A percentile compares a stretch with the other conserved stretches of the same genome.
Conservation (phyloP, 37 sponge, comb jelly and placozoan genomes). For the Theonella swinhoei region DNA sequence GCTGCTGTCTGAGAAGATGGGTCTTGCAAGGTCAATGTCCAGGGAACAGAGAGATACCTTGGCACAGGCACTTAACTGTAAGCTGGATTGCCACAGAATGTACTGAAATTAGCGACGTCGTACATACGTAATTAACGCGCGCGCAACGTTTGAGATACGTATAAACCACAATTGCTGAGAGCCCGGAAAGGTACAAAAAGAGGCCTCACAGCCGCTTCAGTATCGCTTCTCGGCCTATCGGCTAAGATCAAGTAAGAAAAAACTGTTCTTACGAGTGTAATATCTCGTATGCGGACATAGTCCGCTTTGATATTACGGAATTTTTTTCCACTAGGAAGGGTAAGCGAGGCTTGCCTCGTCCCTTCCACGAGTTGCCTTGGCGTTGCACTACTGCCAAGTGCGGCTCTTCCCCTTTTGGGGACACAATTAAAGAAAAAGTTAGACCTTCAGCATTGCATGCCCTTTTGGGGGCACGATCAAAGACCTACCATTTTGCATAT, state of each 20-base stretch:
- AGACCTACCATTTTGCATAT: too few species aligned
- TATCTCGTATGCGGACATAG: not conserved
- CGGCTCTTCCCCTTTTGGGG: conserved; percentile 32
- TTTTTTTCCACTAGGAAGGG: not conserved
- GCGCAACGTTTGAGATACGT: not conserved
- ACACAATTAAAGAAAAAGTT: too few species aligned
- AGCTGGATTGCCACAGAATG: too few species aligned
- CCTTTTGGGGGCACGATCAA: too few species aligned
- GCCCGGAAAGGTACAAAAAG: not conserved
- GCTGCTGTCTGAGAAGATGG: not conserved
- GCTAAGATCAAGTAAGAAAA: not conserved
- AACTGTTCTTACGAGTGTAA: not conserved
- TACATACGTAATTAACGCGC: not conserved
- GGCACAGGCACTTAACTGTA: not conserved
- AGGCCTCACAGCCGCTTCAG: not conserved
- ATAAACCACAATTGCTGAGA: not conserved
- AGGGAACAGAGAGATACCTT: not conserved
- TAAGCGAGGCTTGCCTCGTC: conserved; percentile 28
- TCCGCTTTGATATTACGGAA: not conserved
- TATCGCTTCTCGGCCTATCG: not conserved
- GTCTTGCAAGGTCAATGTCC: not conserved
- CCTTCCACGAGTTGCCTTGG: conserved; percentile 27
- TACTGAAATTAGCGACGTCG: too few species aligned
- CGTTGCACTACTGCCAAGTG: conserved; percentile 30
- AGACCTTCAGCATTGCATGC: too few species aligned